These are phyloP conservation scores for Dinomys branickii DNA, from an alignment of 2,113 vertebrate species.

Conservation along the genomic window DNA sequence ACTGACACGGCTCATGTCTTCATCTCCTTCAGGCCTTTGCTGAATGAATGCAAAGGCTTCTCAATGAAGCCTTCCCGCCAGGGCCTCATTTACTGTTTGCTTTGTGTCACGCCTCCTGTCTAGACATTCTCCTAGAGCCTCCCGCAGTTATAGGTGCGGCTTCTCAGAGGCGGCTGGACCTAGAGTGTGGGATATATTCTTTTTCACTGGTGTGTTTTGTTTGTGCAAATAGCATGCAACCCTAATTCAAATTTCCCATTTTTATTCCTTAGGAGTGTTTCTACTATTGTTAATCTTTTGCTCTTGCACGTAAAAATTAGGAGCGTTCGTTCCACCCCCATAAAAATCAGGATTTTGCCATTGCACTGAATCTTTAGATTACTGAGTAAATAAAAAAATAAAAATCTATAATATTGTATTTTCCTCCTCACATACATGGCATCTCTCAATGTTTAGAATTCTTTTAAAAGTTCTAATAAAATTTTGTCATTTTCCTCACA, in stretches of 20 bases:
- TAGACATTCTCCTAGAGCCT: not conserved
- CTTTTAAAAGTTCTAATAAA: slow-evolving; percentile 7
- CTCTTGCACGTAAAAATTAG: slow-evolving; percentile 11
- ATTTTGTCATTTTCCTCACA: slow-evolving; percentile 2
- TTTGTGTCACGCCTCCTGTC: not conserved
- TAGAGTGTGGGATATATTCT: not conserved
- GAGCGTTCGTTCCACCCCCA: not conserved
- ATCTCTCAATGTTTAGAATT: slow-evolving; percentile 11
- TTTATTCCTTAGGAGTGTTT: slow-evolving; percentile 3
- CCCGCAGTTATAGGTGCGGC: not conserved
- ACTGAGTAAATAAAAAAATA: not conserved
- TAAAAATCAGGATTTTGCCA: not conserved
- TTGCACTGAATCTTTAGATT: slow-evolving; percentile 13
- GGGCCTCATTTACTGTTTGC: not conserved
- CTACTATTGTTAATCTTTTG: not conserved
- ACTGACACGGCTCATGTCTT: not conserved
- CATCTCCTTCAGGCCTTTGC: not conserved
- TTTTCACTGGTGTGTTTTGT: not conserved
- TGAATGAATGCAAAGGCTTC: not conserved
- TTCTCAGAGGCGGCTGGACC: not conserved
- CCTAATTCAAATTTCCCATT: not conserved
- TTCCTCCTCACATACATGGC: not conserved
- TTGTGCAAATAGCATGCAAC: not conserved
- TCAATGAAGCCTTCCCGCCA: not conserved
- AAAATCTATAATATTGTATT: not conserved